These are phyloP conservation scores for Apeira syringaria DNA, from an alignment of 2,888 invertebrate genomes.

Conservation along the genomic window DNA sequence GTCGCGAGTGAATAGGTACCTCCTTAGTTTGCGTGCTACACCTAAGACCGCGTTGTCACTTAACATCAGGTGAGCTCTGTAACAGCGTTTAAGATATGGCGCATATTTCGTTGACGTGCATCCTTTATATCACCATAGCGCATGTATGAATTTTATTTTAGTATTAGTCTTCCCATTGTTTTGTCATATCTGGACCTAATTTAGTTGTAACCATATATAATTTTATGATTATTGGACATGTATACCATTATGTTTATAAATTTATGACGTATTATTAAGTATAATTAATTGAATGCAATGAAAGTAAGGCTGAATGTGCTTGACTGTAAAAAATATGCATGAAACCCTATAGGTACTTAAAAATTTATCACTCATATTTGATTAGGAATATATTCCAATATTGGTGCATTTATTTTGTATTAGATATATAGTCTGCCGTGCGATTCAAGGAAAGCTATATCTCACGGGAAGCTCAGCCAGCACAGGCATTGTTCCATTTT, in stretches of 20 bases:
- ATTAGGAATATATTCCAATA: constrained; percentile 40
- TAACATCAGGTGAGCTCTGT: too few species aligned
- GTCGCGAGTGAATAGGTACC: too few species aligned
- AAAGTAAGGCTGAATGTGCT: constrained; percentile 44
- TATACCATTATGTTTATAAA: constrained; percentile 9
- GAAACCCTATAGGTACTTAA: constrained; percentile 46
- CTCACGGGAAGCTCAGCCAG: too few species aligned
- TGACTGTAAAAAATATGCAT: constrained; percentile 35
- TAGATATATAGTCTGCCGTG: too few species aligned
- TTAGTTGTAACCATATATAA: constrained; percentile 12
- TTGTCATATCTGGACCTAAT: neutral
- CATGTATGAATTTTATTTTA: constrained; percentile 11
- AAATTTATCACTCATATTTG: constrained; percentile 34
- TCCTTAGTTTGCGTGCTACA: too few species aligned
- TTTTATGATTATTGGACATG: constrained; percentile 24
- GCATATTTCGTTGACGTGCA: neutral
- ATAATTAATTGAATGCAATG: constrained; percentile 20
- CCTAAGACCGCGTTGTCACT: too few species aligned
- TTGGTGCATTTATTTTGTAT: constrained; percentile 60
- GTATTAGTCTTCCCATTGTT: constrained; percentile 10
- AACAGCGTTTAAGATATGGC: too few species aligned
- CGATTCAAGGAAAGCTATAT: too few species aligned
- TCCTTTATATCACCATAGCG: too few species aligned
- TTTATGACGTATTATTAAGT: constrained; percentile 23
- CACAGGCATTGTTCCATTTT: too few species aligned